phyloP scores from a whole-genome alignment of 64 coral and sea anemone genomes.

The Trachythela sp. region DNA sequence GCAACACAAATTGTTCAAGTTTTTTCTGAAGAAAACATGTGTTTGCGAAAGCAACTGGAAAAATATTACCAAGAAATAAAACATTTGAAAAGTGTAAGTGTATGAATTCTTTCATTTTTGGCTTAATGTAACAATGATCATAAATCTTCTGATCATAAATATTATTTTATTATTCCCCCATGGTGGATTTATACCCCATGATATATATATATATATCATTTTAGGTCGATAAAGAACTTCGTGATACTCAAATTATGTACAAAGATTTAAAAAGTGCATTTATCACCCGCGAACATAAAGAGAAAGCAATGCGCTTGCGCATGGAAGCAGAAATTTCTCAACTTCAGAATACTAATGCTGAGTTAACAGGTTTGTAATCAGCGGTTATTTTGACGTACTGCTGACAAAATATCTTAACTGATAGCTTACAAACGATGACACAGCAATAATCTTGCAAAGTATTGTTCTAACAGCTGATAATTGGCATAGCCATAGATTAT shows the following conservation, averaged over 20 bases:
- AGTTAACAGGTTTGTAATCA: not conserved
- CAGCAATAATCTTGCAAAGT: no score
- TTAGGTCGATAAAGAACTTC: conserved; percentile 10
- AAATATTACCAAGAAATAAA: conserved; percentile 11
- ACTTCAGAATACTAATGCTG: not conserved
- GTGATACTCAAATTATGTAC: conserved; percentile 20
- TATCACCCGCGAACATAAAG: conserved; percentile 13
- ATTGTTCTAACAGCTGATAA: no score
- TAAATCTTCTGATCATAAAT: no score
- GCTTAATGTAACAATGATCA: no score
- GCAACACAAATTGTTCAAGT: not conserved
- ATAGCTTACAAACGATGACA: no score
- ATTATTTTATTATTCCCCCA: no score
- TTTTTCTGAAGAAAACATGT: not conserved
- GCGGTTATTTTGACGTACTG: not conserved
- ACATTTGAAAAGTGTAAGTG: not conserved
- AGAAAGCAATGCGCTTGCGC: conserved; percentile 3
- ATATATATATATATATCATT: no score
- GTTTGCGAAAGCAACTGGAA: not conserved
- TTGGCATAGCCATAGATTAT: no score
- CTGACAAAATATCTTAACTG: no score
- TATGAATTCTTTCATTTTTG: not conserved
- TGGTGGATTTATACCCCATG: no score
- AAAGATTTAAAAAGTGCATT: conserved; percentile 19
- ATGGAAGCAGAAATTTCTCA: conserved; percentile 10